Percentiles rank a stretch among this genome's conserved stretches.
Evolutionary conservation across 30 jellyfish, hydroid and myxozoan genomes (phyloP).

Genomic region (Catostylus mosaicus): DNA sequence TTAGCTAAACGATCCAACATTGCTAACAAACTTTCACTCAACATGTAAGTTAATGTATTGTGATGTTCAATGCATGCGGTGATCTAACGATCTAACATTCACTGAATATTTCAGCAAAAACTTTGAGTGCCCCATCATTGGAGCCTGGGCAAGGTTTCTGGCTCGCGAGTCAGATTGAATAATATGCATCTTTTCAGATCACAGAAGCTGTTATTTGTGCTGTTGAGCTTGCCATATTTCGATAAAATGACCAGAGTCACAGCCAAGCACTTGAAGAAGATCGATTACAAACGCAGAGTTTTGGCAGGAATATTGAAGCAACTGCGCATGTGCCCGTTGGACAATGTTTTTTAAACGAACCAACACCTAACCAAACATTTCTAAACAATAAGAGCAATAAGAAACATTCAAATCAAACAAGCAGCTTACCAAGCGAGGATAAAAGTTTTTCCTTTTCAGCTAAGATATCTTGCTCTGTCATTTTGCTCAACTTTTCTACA

Average conservation of each 20-base stretch:
- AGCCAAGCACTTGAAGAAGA: not conserved
- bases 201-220: not conserved
- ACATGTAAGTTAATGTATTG: too few relatives aligned
- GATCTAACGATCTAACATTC: too few relatives aligned
- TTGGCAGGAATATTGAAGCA: not conserved
- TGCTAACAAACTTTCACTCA: too few relatives aligned
- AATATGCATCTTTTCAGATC: not conserved
- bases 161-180: too few relatives aligned
- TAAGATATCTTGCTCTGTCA: constrained; percentile 62
- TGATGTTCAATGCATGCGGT: too few relatives aligned
- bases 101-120: too few relatives aligned
- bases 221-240: not conserved
- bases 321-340: not conserved
- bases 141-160: too few relatives aligned
- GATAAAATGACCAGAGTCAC: not conserved
- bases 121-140: too few relatives aligned
- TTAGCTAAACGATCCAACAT: too few relatives aligned
- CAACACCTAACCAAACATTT: not conserved
- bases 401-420: not conserved
- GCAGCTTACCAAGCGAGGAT: constrained; percentile 69
- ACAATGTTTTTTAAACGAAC: not conserved
- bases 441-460: constrained; percentile 60
- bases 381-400: not conserved
- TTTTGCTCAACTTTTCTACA: constrained; percentile 17
- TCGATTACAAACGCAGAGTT: not conserved